Conservation (phyloP, 2,888 invertebrate species). For the Pristionchus japonicus region DNA sequence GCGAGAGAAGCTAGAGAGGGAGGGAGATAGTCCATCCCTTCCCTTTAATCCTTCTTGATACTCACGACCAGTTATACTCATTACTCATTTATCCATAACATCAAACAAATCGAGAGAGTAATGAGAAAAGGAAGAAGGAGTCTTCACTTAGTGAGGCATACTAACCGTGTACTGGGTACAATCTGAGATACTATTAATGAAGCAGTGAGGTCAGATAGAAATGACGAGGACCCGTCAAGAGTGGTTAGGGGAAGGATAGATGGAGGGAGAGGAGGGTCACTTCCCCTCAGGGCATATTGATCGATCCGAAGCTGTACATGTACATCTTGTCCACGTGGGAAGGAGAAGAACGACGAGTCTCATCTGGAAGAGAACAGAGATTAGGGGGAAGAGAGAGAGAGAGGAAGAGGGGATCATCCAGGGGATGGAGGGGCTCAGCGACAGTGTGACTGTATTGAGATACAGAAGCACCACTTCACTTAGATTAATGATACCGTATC, state of each 20-base stretch:
- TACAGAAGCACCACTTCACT: not conserved
- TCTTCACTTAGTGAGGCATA: not conserved
- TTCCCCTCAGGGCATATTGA: slow-evolving; percentile 7
- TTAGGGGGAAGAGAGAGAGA: not conserved
- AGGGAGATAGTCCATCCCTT: not conserved
- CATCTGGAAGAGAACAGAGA: not conserved
- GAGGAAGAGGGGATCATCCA: not conserved
- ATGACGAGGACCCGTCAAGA: not conserved
- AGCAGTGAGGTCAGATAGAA: not conserved
- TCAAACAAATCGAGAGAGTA: not conserved
- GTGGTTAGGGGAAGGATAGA: not conserved
- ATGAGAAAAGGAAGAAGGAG: not conserved
- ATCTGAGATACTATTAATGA: not conserved
- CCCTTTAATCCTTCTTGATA: not conserved
- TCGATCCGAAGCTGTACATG: slow-evolving; percentile 29
- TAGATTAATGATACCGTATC: not conserved
- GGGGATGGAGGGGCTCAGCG: not conserved
- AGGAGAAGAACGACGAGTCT: not conserved
- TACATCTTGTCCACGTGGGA: not conserved
- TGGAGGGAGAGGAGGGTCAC: not conserved
- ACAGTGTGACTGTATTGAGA: not conserved
- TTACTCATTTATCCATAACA: slow-evolving; percentile 24
- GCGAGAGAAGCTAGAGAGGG: not conserved
- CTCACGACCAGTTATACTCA: slow-evolving; percentile 18
- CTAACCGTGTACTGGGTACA: not conserved